A percentile compares a stretch with the other conserved stretches of the same genome.
phyloP scores from a whole-genome alignment of 2,113 vertebrate genomes.

The Burhinus bistriatus region DNA sequence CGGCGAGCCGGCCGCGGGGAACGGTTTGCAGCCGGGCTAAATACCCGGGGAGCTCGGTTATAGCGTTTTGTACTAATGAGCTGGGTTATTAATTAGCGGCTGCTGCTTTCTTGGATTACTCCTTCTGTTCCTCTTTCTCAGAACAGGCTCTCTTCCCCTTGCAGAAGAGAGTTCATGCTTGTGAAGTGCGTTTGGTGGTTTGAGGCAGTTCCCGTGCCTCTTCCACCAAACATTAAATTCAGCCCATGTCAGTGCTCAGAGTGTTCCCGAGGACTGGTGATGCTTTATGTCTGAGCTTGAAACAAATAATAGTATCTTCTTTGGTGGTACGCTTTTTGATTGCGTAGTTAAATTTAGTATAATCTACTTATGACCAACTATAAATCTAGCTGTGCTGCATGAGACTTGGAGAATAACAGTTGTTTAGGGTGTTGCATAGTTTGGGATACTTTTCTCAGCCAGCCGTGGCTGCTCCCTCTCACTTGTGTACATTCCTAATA shows the following conservation, averaged over 20 bases:
- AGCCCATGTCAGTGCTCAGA: fast-evolving
- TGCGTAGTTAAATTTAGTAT: fast-evolving
- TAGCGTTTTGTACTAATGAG: fast-evolving
- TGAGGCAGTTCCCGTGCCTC: fast-evolving
- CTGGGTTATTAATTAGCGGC: background rate
- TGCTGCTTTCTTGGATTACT: background rate
- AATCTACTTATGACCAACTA: fast-evolving
- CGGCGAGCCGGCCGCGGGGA: no score
- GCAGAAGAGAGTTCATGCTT: fast-evolving
- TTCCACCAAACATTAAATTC: fast-evolving
- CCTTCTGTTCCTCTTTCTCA: fast-evolving
- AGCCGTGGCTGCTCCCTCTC: background rate
- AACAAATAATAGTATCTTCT: fast-evolving
- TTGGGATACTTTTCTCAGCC: background rate
- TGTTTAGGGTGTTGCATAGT: fast-evolving
- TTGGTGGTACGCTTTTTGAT: fast-evolving
- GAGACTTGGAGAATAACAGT: fast-evolving
- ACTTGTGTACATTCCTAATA: fast-evolving
- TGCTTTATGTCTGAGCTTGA: background rate
- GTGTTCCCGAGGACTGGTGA: fast-evolving
- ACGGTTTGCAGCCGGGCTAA: background rate
- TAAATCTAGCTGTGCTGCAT: fast-evolving
- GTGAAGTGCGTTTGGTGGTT: background rate
- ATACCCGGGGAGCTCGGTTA: no score
- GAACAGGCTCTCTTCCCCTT: background rate